Base-by-base conservation (phyloP, 2,113 vertebrate genomes). In the Chaetodon trifascialis region DNA sequence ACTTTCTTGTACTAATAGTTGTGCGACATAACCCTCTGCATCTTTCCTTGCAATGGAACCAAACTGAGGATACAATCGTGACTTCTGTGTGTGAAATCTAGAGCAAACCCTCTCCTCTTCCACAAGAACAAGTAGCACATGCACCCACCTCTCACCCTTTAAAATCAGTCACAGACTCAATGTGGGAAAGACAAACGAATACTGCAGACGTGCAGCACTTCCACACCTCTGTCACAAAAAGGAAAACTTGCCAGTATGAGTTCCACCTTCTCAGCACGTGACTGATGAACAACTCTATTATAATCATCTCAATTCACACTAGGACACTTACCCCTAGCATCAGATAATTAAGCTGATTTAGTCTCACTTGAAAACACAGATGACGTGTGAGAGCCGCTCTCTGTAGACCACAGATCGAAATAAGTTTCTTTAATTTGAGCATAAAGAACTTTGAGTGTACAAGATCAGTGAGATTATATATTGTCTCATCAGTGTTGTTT, bases 221-320 rank as follows among this genome's bases (percentile, higher is more conserved):
- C 62, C 38, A 59, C 60, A 78, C 86, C 65, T 87, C 59, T 3
- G 76, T 65, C 73, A 75, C 66, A 60, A 51, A 64, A 60, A 51
- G 42, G 47, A 72, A 59, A 67, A 17, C 59, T 36, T 66, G 80
- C 83, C 86, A 80, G 88, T 70, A 30, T 54, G 63, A 38, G 36
- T 64, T 79, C 84, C 76, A 72, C 74, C 77, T 78, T 87, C 90
- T 73, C 91, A 91, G 91, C 85, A 77, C 68, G 88, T 84, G 71
- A 85, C 85, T 89, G 88, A 93, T 92, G 91, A 93, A 84, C 87
- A 85, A 38, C 75, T 90, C 85, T 17, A 91, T 92, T 87, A 92
- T 86, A 91, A 92, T 94, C 88, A 89, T 80, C 87, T 87, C 44
- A 5, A 82, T 79, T 89, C 86, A 83, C 85, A 82, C 83, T 70